A percentile compares a stretch with the other conserved stretches of the same genome.
These are phyloP conservation scores for Oikopleura vanhoeffeni DNA, from an alignment of 23 tunicate genomes.

Conservation along the genomic window DNA sequence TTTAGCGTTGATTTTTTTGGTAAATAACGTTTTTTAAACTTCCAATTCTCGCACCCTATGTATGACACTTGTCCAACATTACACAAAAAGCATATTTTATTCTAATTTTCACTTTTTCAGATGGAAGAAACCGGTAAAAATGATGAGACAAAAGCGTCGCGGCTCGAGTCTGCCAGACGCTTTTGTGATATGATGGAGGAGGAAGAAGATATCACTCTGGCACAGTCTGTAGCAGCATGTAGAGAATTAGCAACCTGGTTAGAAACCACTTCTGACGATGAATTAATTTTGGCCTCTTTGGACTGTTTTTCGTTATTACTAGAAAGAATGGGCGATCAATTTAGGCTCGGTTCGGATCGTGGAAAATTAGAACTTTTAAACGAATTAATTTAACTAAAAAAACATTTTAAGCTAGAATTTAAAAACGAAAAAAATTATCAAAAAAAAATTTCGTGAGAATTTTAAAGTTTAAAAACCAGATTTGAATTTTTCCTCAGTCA, in stretches of 20 bases:
- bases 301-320: not conserved
- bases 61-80: too few species aligned
- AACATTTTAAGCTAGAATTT: too few species aligned
- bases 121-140: not conserved
- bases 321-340: not conserved
- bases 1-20: too few species aligned
- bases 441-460: too few species aligned
- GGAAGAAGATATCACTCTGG: not conserved
- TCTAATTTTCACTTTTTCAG: constrained; percentile 13
- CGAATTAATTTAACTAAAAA: too few species aligned
- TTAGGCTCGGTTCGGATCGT: too few species aligned
- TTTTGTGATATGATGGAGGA: constrained; percentile 7
- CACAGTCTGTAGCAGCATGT: constrained; percentile 7
- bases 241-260: not conserved
- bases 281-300: not conserved
- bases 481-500: too few species aligned
- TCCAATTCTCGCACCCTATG: too few species aligned
- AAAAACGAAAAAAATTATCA: too few species aligned
- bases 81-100: not conserved
- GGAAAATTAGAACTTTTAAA: too few species aligned
- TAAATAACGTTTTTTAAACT: too few species aligned
- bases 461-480: too few species aligned
- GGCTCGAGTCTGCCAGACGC: not conserved
- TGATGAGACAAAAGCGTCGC: not conserved
- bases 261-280: constrained; percentile 6